Base-by-base conservation (phyloP, 2,888 invertebrate species). In the Cistogaster globosa region DNA sequence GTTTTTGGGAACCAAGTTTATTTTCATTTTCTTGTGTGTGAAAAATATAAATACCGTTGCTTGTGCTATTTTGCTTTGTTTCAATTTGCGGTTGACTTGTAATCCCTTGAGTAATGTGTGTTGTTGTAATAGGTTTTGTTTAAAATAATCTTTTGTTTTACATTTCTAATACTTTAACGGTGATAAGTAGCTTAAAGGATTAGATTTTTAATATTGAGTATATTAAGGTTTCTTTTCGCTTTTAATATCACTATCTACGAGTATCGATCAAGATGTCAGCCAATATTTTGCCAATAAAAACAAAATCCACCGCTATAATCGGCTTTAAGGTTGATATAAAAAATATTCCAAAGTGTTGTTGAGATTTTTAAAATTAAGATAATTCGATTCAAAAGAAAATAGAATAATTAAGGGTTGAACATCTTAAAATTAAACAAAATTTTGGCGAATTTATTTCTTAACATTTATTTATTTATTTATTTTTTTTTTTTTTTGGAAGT, bases 141-240 rank as follows among this genome's bases (percentile, higher is more conserved):
- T 48, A 6, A n/a, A 36, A 20, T 22, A 12, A 9, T 7, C 36
- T 32, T 58, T 76, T 67, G 32, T 57, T 45, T 65, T 65, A 48
- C 36, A 51, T 68, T 20, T 63, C 60, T 38, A 26, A 58, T 12
- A 22, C 20, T 18, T 55, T 36, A 38, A n/a, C 45, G 38, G 16
- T 51, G 32, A 42, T 83, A 83, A 83, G 82, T 45, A 65, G 82
- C 82, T 83, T 83, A 77, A 65, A 60, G 58, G 82, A 71, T 83
- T 83, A 83, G 16, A 48, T 20, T 14, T 32, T 51, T 20, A 26
- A 2, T 26, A 26, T 26, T 26, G 26, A 26, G 26, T 5, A 8
- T 74, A 26, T 58, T 53, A 5, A 48, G 20, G 14, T n/a, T n/a
- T 53, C 62, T 71, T 78, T 26, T 62, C 11, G 32, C 12, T 26